These are phyloP conservation scores for Magallana gigas DNA, from an alignment of 1,140 invertebrate genomes.

Conservation along the genomic window DNA sequence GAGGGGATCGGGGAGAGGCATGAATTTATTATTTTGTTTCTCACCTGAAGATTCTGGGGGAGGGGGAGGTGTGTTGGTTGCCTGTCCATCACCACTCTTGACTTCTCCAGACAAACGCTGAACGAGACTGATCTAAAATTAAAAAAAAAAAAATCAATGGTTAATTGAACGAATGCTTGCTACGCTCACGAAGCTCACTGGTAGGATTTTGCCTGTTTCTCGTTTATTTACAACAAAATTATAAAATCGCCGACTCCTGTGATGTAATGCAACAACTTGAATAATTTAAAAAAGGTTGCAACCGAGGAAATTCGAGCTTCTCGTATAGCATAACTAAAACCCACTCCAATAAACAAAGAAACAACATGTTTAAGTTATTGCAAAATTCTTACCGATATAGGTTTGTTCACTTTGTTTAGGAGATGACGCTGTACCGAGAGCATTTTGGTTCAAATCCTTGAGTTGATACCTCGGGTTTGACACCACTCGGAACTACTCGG, in stretches of 20 bases:
- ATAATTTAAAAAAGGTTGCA: background rate
- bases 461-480: too few relatives aligned
- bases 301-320: background rate
- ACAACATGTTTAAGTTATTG: too few relatives aligned
- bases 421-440: background rate
- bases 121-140: constrained; percentile 12
- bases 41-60: background rate
- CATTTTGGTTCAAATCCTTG: background rate
- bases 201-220: too few relatives aligned
- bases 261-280: background rate
- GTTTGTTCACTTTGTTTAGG: constrained; percentile 4
- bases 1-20: too few relatives aligned
- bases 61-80: background rate
- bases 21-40: background rate
- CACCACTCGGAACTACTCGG: too few relatives aligned
- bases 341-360: too few relatives aligned
- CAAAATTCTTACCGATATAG: background rate
- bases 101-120: constrained; percentile 1
- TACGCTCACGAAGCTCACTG: too few relatives aligned
- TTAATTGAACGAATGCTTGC: too few relatives aligned
- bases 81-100: background rate
- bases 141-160: too few relatives aligned
- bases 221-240: too few relatives aligned
- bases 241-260: too few relatives aligned
- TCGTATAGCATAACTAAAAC: too few relatives aligned